These are phyloP conservation scores for Carduelis carduelis DNA, from an alignment of 2,797 vertebrate species.

Conservation along the genomic window DNA sequence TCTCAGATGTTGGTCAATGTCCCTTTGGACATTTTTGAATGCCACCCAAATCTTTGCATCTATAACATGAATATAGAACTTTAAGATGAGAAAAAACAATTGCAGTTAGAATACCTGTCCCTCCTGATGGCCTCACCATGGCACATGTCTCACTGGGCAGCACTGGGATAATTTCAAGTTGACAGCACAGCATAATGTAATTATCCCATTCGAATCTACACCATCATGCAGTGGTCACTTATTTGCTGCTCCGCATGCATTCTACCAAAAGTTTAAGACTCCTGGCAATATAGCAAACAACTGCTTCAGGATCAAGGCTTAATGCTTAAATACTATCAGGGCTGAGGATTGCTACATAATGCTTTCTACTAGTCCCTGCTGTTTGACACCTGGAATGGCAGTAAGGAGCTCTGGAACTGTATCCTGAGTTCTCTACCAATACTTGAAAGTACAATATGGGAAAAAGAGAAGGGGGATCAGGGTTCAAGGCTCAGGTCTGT, in stretches of 20 bases:
- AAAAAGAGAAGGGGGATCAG: background rate
- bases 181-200: background rate
- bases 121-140: background rate
- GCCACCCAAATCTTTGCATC: background rate
- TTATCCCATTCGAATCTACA: background rate
- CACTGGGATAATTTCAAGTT: background rate
- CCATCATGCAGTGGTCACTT: background rate
- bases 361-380: conserved; percentile 1
- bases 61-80: background rate
- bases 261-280: background rate
- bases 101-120: background rate
- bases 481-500: background rate
- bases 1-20: background rate
- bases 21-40: background rate
- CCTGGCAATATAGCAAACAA: background rate
- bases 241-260: background rate
- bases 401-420: background rate
- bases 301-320: background rate
- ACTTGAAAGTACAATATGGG: background rate
- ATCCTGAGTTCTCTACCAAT: background rate
- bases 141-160: background rate
- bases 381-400: conserved; percentile 14
- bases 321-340: background rate
- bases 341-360: background rate
- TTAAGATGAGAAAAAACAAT: background rate